Conservation (phyloP, 2,888 invertebrate species). For the Plagiodera versicolora region DNA sequence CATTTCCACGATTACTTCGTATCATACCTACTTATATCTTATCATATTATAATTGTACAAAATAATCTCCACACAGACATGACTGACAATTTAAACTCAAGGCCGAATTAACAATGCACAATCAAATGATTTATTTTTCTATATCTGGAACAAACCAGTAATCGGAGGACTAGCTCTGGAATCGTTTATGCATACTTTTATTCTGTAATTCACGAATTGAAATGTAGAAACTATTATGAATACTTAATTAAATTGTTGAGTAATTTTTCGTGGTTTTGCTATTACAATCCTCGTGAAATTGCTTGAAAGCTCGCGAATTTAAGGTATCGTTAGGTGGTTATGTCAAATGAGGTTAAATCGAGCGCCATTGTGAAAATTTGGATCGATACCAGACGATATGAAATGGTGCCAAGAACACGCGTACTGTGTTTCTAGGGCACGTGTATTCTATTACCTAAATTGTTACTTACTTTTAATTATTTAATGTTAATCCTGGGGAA, state of each 20-base stretch:
- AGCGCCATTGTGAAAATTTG: neutral
- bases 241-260: no score
- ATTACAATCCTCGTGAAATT: no score
- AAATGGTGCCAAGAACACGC: slow-evolving; percentile 28
- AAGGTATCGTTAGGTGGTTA: neutral
- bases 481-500: no score
- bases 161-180: neutral
- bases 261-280: no score
- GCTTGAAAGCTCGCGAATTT: no score
- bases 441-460: slow-evolving; percentile 19
- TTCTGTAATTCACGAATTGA: neutral
- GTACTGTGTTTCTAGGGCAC: slow-evolving; percentile 20
- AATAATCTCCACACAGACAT: neutral
- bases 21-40: neutral
- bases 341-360: neutral
- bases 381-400: slow-evolving; percentile 25
- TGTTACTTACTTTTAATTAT: no score
- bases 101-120: slow-evolving; percentile 2
- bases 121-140: neutral
- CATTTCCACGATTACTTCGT: neutral
- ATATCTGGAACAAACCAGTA: neutral
- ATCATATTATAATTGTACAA: slow-evolving; percentile 1
- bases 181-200: neutral
- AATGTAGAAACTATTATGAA: no score
- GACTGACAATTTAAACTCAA: slow-evolving; percentile 11